phyloP scores from a whole-genome alignment of 2,797 vertebrate species.

The Natrix natrix region DNA sequence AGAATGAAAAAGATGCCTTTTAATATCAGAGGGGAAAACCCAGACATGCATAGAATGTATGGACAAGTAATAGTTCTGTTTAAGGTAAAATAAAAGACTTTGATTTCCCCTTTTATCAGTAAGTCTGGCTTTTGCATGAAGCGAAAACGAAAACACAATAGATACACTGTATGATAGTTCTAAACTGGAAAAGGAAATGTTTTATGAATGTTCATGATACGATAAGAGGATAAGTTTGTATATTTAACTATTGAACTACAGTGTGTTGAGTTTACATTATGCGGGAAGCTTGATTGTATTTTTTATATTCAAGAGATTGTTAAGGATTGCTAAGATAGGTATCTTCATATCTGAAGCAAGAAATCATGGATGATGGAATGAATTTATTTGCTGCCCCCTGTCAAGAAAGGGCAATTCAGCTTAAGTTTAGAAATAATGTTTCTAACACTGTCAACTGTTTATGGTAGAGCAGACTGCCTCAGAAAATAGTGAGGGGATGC shows the following conservation, averaged over 20 bases:
- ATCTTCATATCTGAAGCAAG: not conserved
- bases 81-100: not conserved
- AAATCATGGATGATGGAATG: not conserved
- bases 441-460: not conserved
- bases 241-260: not conserved
- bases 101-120: not conserved
- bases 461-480: not conserved
- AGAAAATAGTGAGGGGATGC: not conserved
- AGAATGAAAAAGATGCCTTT: not conserved
- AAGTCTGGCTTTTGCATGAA: not conserved
- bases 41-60: not conserved
- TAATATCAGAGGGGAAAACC: not conserved
- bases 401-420: not conserved
- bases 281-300: not conserved
- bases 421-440: not conserved
- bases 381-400: not conserved
- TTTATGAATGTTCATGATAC: not conserved
- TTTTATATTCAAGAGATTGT: not conserved
- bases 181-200: not conserved
- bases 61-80: not conserved
- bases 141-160: not conserved
- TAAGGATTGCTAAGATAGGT: not conserved
- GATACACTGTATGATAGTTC: not conserved
- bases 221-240: not conserved
- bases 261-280: not conserved